Evolutionary conservation across 2,888 invertebrate genomes (phyloP), one percentile per base, ranked within the genome.

Genomic region (Oligia strigilis): DNA sequence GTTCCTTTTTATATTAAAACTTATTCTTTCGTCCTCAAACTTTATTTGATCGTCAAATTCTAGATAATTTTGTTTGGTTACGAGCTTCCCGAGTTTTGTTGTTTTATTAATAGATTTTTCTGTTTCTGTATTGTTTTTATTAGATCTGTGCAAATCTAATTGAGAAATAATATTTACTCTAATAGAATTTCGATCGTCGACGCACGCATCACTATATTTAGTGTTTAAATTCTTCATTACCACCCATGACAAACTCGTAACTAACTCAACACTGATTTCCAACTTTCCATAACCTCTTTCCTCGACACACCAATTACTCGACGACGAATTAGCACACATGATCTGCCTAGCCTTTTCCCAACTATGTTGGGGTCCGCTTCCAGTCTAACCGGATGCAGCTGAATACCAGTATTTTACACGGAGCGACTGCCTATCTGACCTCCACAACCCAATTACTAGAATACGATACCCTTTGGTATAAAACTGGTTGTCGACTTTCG

Each of bases 1-100:
- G 81, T 92, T 90, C 72, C 72, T 78, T 82, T 86, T 86, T 72
- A 85, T 87, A 79, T 82, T 83, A 77, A 80, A 87, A 88, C 65
- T 88, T 80, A 60, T 75, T 83, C 52, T 81, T 79, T 77, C 60
- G 58, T 19, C 66, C 62, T 65, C 62, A 73, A 84, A 78, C 40
- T 81, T 81, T 77, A 70, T 72, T 74, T 82, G 62, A 70, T 78
- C 62, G 46, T 75, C 75, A 80, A 75, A 73, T 80, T 75, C 8
- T 73, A 70, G n/a, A 60, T 80, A 84, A 85, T 77, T 73, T 13
- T 71, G 70, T 87, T 84, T 75, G 29, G 46, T 13, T 62, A 55
- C 66, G 52, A 77, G 49, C 11, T 83, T 76, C 43, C 65, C 40
- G 19, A 23, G 77, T 72, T 85, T 82, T 64, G 49, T 58, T 77